Evolutionary conservation across 1,140 invertebrate genomes (phyloP), one percentile per base, ranked within the genome.

Genomic region (Aphidius gifuensis): DNA sequence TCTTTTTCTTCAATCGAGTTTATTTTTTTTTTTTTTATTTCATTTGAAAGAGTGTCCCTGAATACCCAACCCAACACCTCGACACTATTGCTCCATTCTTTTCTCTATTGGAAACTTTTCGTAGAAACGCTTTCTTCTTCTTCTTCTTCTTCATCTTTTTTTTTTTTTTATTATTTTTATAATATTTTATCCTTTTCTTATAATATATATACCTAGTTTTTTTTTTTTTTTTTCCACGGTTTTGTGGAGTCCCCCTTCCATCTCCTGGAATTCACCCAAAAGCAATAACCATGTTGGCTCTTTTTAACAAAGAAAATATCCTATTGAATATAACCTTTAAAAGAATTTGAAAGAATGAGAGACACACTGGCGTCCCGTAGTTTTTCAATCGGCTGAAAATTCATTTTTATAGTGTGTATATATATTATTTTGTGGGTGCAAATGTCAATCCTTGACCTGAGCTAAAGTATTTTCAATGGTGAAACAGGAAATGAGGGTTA

Each of bases 11-110:
- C n/a, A 40, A 11, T 39, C 9, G 11, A 56, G 11, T 9, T 46
- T 58, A 6, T 11, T 9, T 46, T 38, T 21, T 45, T 57, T 21
- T 16, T 62, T 32, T 40, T 62, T 62, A 42, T 48, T 47, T 48
- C 55, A 48, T 48, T 58, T 43, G 54, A 53, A 48, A 59, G 58
- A 48, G 48, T 58, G 23, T 58, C 49, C 61, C 56, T 63, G 56
- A 63, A 63, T 63, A 53, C 21, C 61, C 54, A 53, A 53, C 55
- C 61, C 56, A 63, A 63, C 61, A 63, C 61, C 61, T 63, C 61
- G 49, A 63, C 32, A 62, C 55, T 54, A 63, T 63, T 63, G 48
- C 55, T 49, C 61, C 44, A 61, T 61, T 61, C 60, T 61, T 46
- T 48, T 61, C 32, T 43, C 32, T 47, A 61, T 62, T 43, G 46